Evolutionary conservation across 2,888 invertebrate genomes (phyloP), one percentile per base, ranked within the genome.

Genomic region (Omphaloscelis lunosa): DNA sequence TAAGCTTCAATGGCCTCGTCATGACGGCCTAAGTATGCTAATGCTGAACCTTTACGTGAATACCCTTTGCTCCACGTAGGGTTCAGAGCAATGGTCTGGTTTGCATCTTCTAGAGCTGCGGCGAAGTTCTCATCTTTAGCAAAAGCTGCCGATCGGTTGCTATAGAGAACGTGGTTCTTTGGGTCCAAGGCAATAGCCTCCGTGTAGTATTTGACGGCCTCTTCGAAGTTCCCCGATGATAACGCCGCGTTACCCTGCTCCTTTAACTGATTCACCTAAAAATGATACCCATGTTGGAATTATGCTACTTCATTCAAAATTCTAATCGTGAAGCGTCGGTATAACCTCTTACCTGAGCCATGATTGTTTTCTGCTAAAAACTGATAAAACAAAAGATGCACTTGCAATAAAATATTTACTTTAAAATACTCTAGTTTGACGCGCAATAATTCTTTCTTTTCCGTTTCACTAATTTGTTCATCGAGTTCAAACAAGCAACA

Each of bases 141-240:
- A 91, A 98, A 98, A 11, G 99, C 99, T 11, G 99, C 99, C 0
- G 99, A 99, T 75, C 99, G 97, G 95, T 99, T 99, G 89, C 99
- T 99, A 91, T 97, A 99, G 41, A 99, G 97, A 91, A 99, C 99
- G 97, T 99, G 98, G 96, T 99, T 99, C 58, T 97, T 97, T 0
- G 97, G 96, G 92, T 99, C 99, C 80, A 99, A 93, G 23, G 96
- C 95, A 83, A 99, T 98, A 9, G 98, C 99, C 90, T 98, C 97
- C 5, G 98, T 97, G 92, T 99, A 99, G 88, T 95, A 97, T 84
- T 97, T 97, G 72, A 99, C 97, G 0, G 99, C 99, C 86, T 98
- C 98, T 15, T 98, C 97, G 85, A 97, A 98, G 77, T 98, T 98
- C 70, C 98, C 98, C 23, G 97, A 97, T 82, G 98, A 97, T 88